Base-by-base conservation (phyloP, 2,888 invertebrate species). In the Drosophila anomalipes region DNA sequence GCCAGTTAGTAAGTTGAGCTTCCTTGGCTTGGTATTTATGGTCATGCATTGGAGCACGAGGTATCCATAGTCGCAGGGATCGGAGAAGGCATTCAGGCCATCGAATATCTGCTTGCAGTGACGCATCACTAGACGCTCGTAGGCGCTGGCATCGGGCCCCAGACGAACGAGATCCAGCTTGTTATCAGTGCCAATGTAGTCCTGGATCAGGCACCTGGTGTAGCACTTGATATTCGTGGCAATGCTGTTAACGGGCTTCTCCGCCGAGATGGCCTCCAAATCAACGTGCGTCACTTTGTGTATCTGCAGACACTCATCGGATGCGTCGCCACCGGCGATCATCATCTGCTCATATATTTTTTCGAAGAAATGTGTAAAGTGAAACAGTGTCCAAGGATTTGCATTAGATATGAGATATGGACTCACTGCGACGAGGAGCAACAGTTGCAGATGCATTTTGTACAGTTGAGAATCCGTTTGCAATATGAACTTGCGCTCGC, bases 1-100 rank as follows among this genome's bases (percentile, higher is more conserved):
- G 1, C 26, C 47, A 22, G 47, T 28, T 7, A 32, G 52, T n/a
- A 30, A 14, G 19, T 52, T 52, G 2, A 52, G 39, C 22, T 35
- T 56, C n/a, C 41, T 22, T 5, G 26, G 32, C 39, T n/a, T 37
- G 12, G 22, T 37, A 6, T 32, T 47, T 32, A 74, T 32, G 19
- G 74, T 52, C 41, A 74, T 33, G 26, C 74, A 74, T 41, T 74
- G 74, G 0, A 68, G 56, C 0, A 74, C 37, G 1, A 64, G 57
- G 28, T 68, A 74, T 7, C 51, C 68, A 52, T 74, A 74, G 47
- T 74, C 74, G 28, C 74, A 74, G 19, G 74, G 68, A 12, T 52
- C 26, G 1, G 60, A 14, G 5, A 53, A 30, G 9, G 2, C 26
- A 19, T 60, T 61, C 5, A 61, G 10, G 6, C 12, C 39, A 16